Conservation (phyloP, 2,888 invertebrate species). For the Eledone cirrhosa region DNA sequence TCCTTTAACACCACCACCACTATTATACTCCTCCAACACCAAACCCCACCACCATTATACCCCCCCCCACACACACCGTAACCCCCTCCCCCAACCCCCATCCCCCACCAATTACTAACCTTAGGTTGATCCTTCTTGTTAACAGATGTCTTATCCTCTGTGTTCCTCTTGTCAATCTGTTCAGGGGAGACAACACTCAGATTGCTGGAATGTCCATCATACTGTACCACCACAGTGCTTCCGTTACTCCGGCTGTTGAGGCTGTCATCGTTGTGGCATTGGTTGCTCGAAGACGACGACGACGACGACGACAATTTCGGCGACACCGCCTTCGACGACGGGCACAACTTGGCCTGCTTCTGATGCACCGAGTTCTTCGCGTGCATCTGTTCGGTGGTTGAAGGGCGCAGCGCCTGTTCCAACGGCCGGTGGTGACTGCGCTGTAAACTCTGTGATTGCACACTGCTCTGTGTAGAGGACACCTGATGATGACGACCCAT, state of each 20-base stretch:
- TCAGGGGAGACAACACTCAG: neutral
- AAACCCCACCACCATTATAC: too few relatives aligned
- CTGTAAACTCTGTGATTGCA: constrained; percentile 19
- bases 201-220: constrained; percentile 13
- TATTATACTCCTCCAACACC: too few relatives aligned
- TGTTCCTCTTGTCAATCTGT: neutral
- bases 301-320: too few relatives aligned
- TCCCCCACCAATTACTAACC: too few relatives aligned
- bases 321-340: neutral
- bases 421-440: constrained; percentile 16
- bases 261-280: constrained; percentile 17
- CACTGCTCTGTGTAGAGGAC: constrained; percentile 20
- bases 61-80: too few relatives aligned
- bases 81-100: too few relatives aligned
- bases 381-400: neutral
- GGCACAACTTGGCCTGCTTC: constrained; percentile 1
- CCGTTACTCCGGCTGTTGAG: constrained; percentile 14
- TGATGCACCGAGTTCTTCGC: constrained; percentile 6
- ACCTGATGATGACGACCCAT: constrained; percentile 20
- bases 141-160: constrained; percentile 2
- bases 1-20: too few relatives aligned
- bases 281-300: constrained; percentile 20
- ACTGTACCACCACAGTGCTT: neutral
- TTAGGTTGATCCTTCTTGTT: constrained; percentile 23
- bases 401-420: constrained; percentile 11